Evolutionary conservation across 2,888 invertebrate species (phyloP).

Genomic region (Catotricha subobsoleta): DNA sequence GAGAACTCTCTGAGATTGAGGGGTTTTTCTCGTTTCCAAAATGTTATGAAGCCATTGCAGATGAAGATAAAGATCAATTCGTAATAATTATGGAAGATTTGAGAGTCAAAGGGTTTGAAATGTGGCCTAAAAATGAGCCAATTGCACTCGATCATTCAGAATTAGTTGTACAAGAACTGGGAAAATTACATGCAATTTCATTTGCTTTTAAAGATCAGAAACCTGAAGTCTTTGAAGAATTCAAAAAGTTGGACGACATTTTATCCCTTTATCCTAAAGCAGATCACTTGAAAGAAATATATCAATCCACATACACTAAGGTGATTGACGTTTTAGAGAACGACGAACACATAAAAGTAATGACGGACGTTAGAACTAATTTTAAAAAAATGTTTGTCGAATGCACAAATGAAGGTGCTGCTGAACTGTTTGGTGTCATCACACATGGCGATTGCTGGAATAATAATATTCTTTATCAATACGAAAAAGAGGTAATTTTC

Average conservation of each 20-base stretch:
- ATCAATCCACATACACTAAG: too few species aligned
- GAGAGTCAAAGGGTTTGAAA: neutral
- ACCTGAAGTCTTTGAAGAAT: neutral
- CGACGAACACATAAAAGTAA: too few species aligned
- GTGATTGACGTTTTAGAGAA: too few species aligned
- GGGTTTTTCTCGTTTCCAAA: constrained; percentile 4
- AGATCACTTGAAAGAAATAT: too few species aligned
- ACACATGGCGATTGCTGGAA: constrained; percentile 12
- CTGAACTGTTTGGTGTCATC: constrained; percentile 10
- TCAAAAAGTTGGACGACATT: neutral
- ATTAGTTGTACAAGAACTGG: constrained; percentile 3
- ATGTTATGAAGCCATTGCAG: neutral
- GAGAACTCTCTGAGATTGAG: neutral
- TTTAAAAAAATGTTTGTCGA: neutral
- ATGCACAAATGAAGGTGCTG: neutral
- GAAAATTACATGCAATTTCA: constrained; percentile 9
- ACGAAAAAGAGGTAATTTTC: neutral
- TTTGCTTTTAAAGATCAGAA: constrained; percentile 6
- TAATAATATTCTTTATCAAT: constrained; percentile 10
- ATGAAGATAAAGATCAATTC: neutral
- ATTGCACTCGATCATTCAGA: constrained; percentile 3
- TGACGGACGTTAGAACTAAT: too few species aligned
- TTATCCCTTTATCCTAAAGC: too few species aligned
- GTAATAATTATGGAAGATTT: constrained; percentile 6
- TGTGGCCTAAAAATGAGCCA: neutral